A percentile compares a stretch with the other conserved stretches of the same genome.
Conservation (phyloP, 2,888 invertebrate genomes). For the Geotrupes spiniger region DNA sequence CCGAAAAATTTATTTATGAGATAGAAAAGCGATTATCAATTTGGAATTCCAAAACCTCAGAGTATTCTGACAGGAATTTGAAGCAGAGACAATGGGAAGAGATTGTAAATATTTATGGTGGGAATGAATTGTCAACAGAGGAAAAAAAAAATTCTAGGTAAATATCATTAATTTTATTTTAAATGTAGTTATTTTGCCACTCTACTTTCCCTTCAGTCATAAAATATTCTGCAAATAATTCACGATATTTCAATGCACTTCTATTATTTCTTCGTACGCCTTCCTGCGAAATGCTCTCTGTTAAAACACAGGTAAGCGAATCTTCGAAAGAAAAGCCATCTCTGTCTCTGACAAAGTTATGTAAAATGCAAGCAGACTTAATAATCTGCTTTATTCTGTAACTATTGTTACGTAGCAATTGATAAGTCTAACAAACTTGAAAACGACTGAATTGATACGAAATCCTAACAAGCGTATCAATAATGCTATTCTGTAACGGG, state of each 20-base stretch:
- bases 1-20: too few species aligned
- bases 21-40: too few species aligned
- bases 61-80: too few species aligned
- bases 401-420: too few species aligned
- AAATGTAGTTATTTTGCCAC: slow-evolving; percentile 7
- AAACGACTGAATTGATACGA: too few species aligned
- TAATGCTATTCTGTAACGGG: too few species aligned
- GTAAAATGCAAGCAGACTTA: slow-evolving; percentile 8
- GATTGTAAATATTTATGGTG: slow-evolving; percentile 2
- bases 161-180: slow-evolving; percentile 1
- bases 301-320: slow-evolving; percentile 4
- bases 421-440: too few species aligned
- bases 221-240: slow-evolving; percentile 10
- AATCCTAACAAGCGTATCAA: too few species aligned
- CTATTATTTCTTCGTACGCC: slow-evolving; percentile 7
- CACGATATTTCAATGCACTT: slow-evolving; percentile 9
- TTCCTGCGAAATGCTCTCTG: slow-evolving; percentile 7
- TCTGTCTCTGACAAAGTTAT: slow-evolving; percentile 11
- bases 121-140: slow-evolving; percentile 7
- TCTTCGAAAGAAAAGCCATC: slow-evolving; percentile 10
- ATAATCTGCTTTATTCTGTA: too few species aligned
- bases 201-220: slow-evolving; percentile 8
- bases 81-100: too few species aligned
- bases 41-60: too few species aligned
- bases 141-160: slow-evolving; percentile 7